Base-by-base conservation (phyloP, 2,113 vertebrate species). In the Oncorhynchus gorbuscha region DNA sequence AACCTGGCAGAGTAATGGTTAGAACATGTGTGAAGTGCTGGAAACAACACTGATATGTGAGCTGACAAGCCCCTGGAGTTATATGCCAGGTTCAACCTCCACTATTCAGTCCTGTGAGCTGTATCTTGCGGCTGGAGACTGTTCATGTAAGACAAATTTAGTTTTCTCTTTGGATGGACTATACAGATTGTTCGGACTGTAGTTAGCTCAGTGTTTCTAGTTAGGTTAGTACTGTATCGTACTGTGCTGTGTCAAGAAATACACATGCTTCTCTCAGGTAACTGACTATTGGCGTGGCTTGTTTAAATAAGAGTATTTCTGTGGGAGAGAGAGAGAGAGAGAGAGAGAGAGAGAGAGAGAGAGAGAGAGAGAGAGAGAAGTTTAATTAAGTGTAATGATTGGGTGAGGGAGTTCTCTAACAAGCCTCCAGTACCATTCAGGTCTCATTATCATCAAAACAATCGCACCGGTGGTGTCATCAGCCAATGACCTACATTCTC, bases 181-280 rank as follows among this genome's bases (percentile, higher is more conserved):
- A 89, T 90, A 84, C 89, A 89, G 87, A 85, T 76, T 61, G 28
- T 84, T 61, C 73, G 68, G 61, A 11, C 12, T 13, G 69, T 74
- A 81, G n/a, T 62, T 9, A 22, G 6, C 13, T n/a, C 9, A 9
- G n/a, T 62, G 81, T 76, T 66, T 77, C 55, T 65, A 20, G 32
- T 73, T 49, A 28, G 81, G 65, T 24, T 62, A 75, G 68, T 67
- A 49, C 70, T 45, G 16, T 76, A 76, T 11, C 65, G 67, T 65
- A 72, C 70, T 64, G 28, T 28, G 28, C 28, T 3, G 67, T 76
- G 79, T 84, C 73, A 72, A 75, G 32, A 69, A 14, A 12, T 2
- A 22, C 26, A 39, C 22, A 51, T 80, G 87, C 71, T 83, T 89
- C 77, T 89, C 91, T 93, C 91, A 94, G 92, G 93, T 89, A 92